phyloP scores from a whole-genome alignment of 2,797 vertebrate species.

The Leptatherina wallacei region DNA sequence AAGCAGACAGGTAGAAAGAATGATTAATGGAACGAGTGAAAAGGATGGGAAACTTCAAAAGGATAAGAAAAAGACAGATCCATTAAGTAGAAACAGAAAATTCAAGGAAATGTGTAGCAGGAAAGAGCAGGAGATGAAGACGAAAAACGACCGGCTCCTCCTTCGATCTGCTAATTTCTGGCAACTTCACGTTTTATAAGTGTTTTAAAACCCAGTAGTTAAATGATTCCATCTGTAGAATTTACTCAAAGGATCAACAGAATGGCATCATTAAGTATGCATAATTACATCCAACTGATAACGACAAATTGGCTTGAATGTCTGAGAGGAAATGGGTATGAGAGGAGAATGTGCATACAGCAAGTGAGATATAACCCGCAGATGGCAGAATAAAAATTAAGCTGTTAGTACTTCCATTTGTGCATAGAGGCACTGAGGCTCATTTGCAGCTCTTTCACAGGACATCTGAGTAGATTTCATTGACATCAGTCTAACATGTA shows the following conservation, averaged over 20 bases:
- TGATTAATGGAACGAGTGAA: constrained; percentile 31
- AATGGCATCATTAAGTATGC: constrained; percentile 51
- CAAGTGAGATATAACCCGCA: constrained; percentile 57
- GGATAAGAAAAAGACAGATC: neutral
- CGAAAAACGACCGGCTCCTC: constrained; percentile 5
- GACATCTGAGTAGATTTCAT: constrained; percentile 17
- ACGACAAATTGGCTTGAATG: constrained; percentile 67
- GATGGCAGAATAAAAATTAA: constrained; percentile 57
- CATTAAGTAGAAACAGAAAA: constrained; percentile 16
- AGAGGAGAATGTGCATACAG: constrained; percentile 38
- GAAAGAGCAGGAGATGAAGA: constrained; percentile 2
- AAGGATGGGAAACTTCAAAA: constrained; percentile 11
- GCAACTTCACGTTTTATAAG: constrained; percentile 51
- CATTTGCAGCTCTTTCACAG: constrained; percentile 15
- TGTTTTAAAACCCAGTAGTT: constrained; percentile 56
- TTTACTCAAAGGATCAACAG: constrained; percentile 63
- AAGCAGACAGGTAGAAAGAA: constrained; percentile 13
- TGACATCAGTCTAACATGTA: neutral
- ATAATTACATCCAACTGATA: constrained; percentile 66
- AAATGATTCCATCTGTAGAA: constrained; percentile 67
- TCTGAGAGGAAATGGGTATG: constrained; percentile 48
- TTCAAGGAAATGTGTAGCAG: constrained; percentile 28
- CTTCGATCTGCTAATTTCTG: constrained; percentile 30
- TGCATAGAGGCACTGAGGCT: constrained; percentile 27
- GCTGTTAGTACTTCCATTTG: constrained; percentile 44